Base-by-base conservation (phyloP, 2,113 vertebrate species). In the Tenebrosternarchus preto region DNA sequence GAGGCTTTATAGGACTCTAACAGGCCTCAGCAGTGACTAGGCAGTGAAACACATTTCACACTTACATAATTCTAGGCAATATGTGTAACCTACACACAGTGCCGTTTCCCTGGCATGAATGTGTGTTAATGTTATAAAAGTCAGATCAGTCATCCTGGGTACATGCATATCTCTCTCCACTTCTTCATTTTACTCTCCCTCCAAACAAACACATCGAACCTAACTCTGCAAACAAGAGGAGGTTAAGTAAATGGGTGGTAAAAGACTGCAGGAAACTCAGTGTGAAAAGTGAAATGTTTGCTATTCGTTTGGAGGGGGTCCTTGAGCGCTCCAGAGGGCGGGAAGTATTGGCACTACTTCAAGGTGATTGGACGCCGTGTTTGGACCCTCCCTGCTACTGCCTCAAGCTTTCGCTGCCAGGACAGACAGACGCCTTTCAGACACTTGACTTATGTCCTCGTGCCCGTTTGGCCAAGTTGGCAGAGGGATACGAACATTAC, bases 101-200 rank as follows among this genome's bases (percentile, higher is more conserved):
- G 61, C 5, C 31, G 61, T 76, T 76, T 70, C 43, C 56, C 64
- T 6, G 22, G 59, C n/a, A 15, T 68, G 43, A 80, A 55, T 25
- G 64, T 81, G 72, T 69, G 64, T 69, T 24, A 68, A 69, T 56
- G 59, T 70, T 60, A 43, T 68, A 69, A 76, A 81, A 46, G 71
- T 70, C 25, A 50, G 19, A 63, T 76, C 36, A 29, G 8, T 64
- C 61, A 53, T 24, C 61, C 25, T 64, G 53, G 16, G 22, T 9
- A 79, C 27, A 19, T 19, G 12, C 43, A 24, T 20, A 17, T 63
- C 15, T 39, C 46, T 24, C 9, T 77, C 63, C 8, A 15, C 19
- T 8, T 25, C 29, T 36, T 33, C 25, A 53, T n/a, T 11, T 7
- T 67, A 20, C 0, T n/a, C 36, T 43, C 20, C 64, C 20, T 19